A percentile compares a stretch with the other conserved stretches of the same genome.
These are phyloP conservation scores for Meganola albula DNA, from an alignment of 2,888 invertebrate genomes.

Conservation along the genomic window DNA sequence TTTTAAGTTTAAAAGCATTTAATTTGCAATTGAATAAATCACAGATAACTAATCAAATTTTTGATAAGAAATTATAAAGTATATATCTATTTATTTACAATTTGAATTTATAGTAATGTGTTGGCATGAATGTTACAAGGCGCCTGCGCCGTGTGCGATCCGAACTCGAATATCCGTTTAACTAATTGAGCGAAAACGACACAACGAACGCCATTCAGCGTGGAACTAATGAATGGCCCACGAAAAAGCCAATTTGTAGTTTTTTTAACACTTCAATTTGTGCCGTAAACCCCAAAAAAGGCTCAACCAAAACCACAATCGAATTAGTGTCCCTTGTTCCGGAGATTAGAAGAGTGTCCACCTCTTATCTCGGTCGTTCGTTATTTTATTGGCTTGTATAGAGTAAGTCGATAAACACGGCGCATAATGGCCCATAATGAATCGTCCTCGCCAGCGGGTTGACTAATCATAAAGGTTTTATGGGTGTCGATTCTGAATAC, in stretches of 20 bases:
- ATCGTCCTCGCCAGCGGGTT: constrained; percentile 71
- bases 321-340: constrained; percentile 78
- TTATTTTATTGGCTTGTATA: constrained; percentile 77
- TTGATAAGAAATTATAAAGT: no score
- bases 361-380: constrained; percentile 75
- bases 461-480: constrained; percentile 77
- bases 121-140: no score
- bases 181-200: constrained; percentile 77
- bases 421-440: constrained; percentile 76
- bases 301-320: constrained; percentile 75
- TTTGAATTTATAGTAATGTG: no score
- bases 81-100: no score
- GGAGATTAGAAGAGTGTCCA: constrained; percentile 77
- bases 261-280: constrained; percentile 77
- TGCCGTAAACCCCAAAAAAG: constrained; percentile 75
- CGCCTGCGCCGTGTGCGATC: constrained; percentile 45
- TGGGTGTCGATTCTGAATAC: constrained; percentile 62
- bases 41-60: no score
- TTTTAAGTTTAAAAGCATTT: no score
- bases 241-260: constrained; percentile 75
- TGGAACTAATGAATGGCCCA: constrained; percentile 72
- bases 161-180: constrained; percentile 66
- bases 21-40: no score
- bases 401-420: constrained; percentile 76
- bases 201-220: constrained; percentile 68